A percentile compares a stretch with the other conserved stretches of the same genome.
phyloP scores from a whole-genome alignment of 1,140 invertebrate species.

The Mya arenaria region DNA sequence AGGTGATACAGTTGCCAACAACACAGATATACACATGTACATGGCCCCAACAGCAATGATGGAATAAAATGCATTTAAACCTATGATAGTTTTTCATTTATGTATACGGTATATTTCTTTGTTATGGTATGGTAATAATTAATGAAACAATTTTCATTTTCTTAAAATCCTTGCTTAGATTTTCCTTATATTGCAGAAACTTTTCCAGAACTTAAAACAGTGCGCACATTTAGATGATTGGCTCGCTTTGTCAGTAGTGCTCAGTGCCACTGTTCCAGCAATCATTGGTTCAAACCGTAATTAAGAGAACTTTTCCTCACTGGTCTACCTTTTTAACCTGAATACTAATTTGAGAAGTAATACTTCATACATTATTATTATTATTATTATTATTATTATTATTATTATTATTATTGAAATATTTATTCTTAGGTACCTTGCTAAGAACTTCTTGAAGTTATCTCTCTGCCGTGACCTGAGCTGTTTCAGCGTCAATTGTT shows the following conservation, averaged over 20 bases:
- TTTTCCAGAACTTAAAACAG: no score
- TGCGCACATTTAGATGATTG: no score
- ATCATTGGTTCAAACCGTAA: background rate
- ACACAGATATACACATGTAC: conserved; percentile 5
- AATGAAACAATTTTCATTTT: no score
- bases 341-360: no score
- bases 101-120: no score
- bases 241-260: background rate
- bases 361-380: no score
- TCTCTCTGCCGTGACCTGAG: conserved; percentile 26
- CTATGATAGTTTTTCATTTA: no score
- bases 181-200: no score
- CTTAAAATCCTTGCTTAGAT: no score
- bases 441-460: conserved; percentile 29
- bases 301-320: background rate
- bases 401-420: background rate
- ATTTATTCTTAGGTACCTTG: background rate
- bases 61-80: no score
- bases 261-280: background rate
- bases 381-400: background rate
- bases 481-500: conserved; percentile 19
- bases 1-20: conserved; percentile 24
- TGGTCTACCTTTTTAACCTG: no score
- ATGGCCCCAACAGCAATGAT: background rate
- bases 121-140: no score